Evolutionary conservation across 2,113 vertebrate species (phyloP).

Genomic region (Campylomormyrus tamandua): DNA sequence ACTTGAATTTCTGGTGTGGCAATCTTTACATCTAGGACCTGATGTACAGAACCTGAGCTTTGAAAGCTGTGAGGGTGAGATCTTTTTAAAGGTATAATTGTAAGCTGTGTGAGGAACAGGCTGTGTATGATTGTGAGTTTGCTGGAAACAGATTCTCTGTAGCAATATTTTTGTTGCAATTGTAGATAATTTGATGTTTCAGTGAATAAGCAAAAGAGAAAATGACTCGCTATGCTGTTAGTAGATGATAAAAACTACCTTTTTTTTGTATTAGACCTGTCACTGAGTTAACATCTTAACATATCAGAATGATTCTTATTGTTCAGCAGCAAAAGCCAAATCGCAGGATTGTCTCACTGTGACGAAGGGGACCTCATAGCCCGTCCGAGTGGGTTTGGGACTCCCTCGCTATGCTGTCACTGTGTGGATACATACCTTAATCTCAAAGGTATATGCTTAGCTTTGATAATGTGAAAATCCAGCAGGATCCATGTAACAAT

Average conservation of each 20-base stretch:
- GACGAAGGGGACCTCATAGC: neutral
- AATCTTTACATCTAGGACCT: neutral
- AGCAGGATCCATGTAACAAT: neutral
- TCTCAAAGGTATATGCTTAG: neutral
- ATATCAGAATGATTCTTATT: constrained; percentile 3
- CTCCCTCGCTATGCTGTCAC: neutral
- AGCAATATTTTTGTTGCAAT: neutral
- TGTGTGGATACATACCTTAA: neutral
- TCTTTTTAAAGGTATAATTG: neutral
- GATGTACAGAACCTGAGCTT: neutral
- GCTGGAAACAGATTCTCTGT: neutral
- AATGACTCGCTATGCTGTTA: neutral
- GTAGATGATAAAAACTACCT: neutral
- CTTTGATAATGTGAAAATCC: neutral
- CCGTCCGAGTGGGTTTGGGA: neutral
- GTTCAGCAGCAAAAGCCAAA: neutral
- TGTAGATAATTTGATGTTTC: constrained; percentile 4
- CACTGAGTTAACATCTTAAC: constrained; percentile 15
- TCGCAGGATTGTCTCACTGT: neutral
- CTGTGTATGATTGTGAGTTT: neutral
- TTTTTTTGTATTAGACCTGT: neutral
- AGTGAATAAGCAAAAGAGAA: neutral
- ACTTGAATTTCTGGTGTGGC: neutral
- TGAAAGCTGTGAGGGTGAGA: neutral
- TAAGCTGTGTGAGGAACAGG: neutral